Evolutionary conservation across 1,140 invertebrate species (phyloP), one percentile per base, ranked within the genome.

Genomic region (Cotesia chilonis): DNA sequence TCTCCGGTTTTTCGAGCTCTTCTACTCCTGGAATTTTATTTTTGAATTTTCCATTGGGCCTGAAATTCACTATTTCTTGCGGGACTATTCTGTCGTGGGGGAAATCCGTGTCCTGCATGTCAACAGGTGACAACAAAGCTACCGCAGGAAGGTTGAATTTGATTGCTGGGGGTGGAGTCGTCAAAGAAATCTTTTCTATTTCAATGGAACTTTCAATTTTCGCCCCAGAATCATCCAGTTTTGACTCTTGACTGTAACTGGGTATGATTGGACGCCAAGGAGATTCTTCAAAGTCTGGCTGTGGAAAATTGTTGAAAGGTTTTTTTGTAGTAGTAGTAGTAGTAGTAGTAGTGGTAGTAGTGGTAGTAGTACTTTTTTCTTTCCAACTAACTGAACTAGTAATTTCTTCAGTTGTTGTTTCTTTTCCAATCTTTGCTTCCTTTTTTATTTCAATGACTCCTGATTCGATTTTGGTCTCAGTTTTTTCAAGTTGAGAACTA

Each of bases 221-320:
- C 10, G 6, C 0, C 28, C 28, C 28, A 28, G 28, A 28, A 47
- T 47, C 10, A 10, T 47, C 7, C 60, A 60, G 41, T 9, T 55
- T 9, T 41, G 20, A 66, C 63, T 36, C 55, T 9, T 10, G 72
- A 68, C 52, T 59, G 51, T 82, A 83, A 0, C 76, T 70, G 4
- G 86, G 85, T 35, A 87, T 76, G 2, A 87, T 87, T 0, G 86
- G 86, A 51, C 77, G 81, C 86, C 85, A 87, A 0, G 85, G 83
- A 0, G 85, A 86, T 2, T 81, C 85, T 37, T 86, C 85, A 9
- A 86, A 81, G 17, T 84, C 79, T 0, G 85, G 84, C 5, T 85
- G 81, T 3, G 72, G 77, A 47, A 84, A 85, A 10, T 82, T 83
- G 9, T 83, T 78, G 55, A 80, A 78, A 1, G 66, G 67, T 1